Percentiles rank a stretch among this genome's conserved stretches.
phyloP scores from a whole-genome alignment of 1,140 invertebrate genomes.

The Drosophila erecta region DNA sequence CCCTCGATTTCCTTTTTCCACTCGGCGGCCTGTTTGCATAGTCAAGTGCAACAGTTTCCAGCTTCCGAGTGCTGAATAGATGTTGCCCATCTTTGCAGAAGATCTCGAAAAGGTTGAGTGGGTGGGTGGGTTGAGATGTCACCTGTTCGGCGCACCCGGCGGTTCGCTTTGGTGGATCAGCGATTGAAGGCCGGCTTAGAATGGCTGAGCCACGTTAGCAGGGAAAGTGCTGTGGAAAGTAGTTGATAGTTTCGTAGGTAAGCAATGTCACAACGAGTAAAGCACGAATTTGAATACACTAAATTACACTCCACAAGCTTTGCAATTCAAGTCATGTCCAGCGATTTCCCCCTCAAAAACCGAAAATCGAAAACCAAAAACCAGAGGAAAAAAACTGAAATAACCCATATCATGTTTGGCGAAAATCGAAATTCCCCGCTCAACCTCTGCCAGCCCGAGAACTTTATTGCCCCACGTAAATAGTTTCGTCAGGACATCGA shows the following conservation, averaged over 20 bases:
- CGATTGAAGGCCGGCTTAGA: background rate
- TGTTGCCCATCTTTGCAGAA: slow-evolving; percentile 14
- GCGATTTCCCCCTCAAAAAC: background rate
- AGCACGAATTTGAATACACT: too few relatives aligned
- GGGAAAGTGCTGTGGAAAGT: background rate
- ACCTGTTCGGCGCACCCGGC: slow-evolving; percentile 3
- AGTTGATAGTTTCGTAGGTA: background rate
- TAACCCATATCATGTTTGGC: slow-evolving; percentile 4
- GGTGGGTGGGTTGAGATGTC: background rate
- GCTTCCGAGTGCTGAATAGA: slow-evolving; percentile 12
- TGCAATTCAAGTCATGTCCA: slow-evolving; percentile 14
- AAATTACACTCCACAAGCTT: background rate
- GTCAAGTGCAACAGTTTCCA: slow-evolving; percentile 67
- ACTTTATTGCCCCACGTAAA: slow-evolving; percentile 26
- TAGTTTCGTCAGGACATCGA: slow-evolving; percentile 44
- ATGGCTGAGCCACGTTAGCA: background rate
- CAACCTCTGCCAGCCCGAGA: slow-evolving; percentile 5
- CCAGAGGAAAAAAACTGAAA: background rate
- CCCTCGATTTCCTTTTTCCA: slow-evolving; percentile 9
- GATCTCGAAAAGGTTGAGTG: slow-evolving; percentile 14
- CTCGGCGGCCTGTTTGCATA: slow-evolving; percentile 69
- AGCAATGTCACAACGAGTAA: too few relatives aligned
- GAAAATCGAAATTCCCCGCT: slow-evolving; percentile 2
- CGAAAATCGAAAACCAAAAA: too few relatives aligned
- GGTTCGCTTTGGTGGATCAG: background rate